These are phyloP conservation scores for Heliconius ethilla DNA, from an alignment of 2,888 invertebrate species.

Conservation along the genomic window DNA sequence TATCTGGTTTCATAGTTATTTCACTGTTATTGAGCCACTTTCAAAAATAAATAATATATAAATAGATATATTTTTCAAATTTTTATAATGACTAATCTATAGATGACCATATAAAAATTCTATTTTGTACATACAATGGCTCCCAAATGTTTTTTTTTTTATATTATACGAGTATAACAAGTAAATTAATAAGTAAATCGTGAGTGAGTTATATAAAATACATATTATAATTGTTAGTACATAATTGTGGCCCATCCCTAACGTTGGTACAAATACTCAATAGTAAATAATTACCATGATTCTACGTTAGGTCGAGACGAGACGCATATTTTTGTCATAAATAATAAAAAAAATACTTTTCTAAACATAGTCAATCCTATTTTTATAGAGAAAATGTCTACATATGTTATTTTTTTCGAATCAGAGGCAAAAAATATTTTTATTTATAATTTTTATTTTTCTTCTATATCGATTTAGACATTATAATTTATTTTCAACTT, in stretches of 20 bases:
- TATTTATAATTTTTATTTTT: neutral
- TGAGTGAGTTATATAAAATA: conserved; percentile 64
- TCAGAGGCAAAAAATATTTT: neutral
- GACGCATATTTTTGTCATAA: conserved; percentile 16
- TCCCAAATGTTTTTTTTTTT: conserved; percentile 54
- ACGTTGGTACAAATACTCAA: conserved; percentile 80
- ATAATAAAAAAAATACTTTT: conserved; percentile 2
- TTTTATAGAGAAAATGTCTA: conserved; percentile 11
- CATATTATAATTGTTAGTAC: conserved; percentile 56
- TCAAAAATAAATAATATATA: conserved; percentile 8
- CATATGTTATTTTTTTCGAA: neutral
- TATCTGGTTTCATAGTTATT: conserved; percentile 26
- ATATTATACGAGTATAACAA: conserved; percentile 45
- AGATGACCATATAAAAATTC: neutral
- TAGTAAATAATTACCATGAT: conserved; percentile 68
- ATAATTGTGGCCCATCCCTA: conserved; percentile 60
- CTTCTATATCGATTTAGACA: neutral
- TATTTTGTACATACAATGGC: conserved; percentile 24
- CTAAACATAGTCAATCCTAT: neutral
- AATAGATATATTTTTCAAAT: conserved; percentile 3
- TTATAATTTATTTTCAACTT: neutral
- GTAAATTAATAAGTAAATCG: conserved; percentile 55
- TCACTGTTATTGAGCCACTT: conserved; percentile 55
- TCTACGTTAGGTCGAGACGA: conserved; percentile 23
- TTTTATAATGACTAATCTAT: conserved; percentile 3